Conservation (phyloP, 2,888 invertebrate species). For the Zygaena filipendulae region DNA sequence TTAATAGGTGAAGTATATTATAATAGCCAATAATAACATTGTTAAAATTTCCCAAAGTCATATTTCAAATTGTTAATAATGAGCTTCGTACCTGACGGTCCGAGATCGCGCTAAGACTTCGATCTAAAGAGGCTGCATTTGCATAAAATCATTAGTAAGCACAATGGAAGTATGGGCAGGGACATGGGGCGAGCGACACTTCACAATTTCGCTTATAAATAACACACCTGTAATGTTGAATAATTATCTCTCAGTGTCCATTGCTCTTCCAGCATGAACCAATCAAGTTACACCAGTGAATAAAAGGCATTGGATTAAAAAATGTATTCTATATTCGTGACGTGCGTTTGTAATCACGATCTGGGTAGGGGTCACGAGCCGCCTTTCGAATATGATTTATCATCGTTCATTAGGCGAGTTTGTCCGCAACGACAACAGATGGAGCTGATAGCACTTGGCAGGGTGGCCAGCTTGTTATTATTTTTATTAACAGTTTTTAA, state of each 20-base stretch:
- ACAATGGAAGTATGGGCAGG: constrained; percentile 65
- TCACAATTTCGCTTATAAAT: constrained; percentile 46
- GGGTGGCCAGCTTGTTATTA: constrained; percentile 69
- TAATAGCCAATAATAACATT: constrained; percentile 24
- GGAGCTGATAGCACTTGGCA: constrained; percentile 69
- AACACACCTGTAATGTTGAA: constrained; percentile 24
- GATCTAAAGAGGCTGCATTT: constrained; percentile 68
- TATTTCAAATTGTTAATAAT: constrained; percentile 67
- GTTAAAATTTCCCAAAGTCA: constrained; percentile 56
- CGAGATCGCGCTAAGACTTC: constrained; percentile 68
- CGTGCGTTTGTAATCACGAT: no score
- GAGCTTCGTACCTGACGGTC: constrained; percentile 65
- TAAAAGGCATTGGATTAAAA: constrained; percentile 30
- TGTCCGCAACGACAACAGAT: constrained; percentile 69
- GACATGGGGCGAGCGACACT: constrained; percentile 58
- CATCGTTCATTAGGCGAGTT: constrained; percentile 70
- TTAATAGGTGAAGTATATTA: no score
- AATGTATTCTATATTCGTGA: no score
- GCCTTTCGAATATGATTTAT: constrained; percentile 70
- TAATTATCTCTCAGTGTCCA: constrained; percentile 19
- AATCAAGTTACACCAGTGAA: background rate
- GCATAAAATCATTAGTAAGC: constrained; percentile 70
- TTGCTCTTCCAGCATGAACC: constrained; percentile 16
- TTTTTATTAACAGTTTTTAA: constrained; percentile 68
- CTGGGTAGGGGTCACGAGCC: constrained; percentile 45